phyloP scores from a whole-genome alignment of 2,797 vertebrate genomes.

The Agapornis canus region DNA sequence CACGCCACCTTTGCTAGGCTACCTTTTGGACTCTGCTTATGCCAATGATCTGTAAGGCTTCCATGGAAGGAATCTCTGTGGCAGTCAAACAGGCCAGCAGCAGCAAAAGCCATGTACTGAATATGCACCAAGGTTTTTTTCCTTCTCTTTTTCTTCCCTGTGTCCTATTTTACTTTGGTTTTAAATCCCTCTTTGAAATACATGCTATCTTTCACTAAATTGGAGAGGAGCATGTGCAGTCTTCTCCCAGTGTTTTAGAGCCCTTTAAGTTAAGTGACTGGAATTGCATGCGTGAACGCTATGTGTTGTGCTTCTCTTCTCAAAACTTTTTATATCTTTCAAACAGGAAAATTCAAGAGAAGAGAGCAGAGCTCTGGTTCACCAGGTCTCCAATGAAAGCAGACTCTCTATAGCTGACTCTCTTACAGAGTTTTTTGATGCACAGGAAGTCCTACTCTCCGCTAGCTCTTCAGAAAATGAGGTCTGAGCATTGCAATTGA shows the following conservation, averaged over 20 bases:
- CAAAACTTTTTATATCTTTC: slow-evolving; percentile 46
- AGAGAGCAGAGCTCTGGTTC: slow-evolving; percentile 85
- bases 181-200: background rate
- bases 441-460: slow-evolving; percentile 95
- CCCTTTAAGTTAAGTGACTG: background rate
- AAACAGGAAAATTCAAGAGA: slow-evolving; percentile 85
- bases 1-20: background rate
- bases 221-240: background rate
- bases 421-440: slow-evolving; percentile 95
- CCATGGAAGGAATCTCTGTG: rapidly evolving
- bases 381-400: slow-evolving; percentile 95
- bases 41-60: background rate
- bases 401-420: slow-evolving; percentile 92
- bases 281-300: background rate
- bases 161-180: background rate
- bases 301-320: background rate
- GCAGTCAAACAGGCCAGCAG: background rate
- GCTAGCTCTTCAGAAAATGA: slow-evolving; percentile 98
- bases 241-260: background rate
- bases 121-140: background rate
- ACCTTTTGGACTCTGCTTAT: background rate
- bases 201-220: background rate
- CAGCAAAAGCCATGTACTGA: background rate
- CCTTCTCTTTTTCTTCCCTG: background rate
- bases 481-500: slow-evolving; percentile 75